Evolutionary conservation across 2,797 vertebrate species (phyloP).

Genomic region (Amblyraja radiata): DNA sequence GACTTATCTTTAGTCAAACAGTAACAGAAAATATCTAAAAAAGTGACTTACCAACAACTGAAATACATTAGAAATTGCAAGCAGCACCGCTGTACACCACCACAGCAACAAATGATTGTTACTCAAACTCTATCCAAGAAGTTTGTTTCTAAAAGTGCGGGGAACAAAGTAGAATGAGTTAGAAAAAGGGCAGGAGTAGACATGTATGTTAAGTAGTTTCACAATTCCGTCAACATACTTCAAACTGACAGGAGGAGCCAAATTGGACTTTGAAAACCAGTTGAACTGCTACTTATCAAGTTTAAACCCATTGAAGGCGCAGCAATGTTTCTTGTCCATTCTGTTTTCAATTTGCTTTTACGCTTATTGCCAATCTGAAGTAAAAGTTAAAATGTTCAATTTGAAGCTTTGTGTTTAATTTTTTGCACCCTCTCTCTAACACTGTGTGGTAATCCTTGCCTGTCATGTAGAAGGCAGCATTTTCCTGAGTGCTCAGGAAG

Average conservation of each 20-base stretch:
- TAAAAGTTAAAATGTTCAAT: background rate
- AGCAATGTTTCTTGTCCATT: background rate
- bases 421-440: background rate
- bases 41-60: slow-evolving; percentile 10
- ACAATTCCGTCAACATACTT: slow-evolving; percentile 26
- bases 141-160: slow-evolving; percentile 17
- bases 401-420: background rate
- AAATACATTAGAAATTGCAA: slow-evolving; percentile 12
- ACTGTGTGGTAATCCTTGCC: slow-evolving; percentile 13
- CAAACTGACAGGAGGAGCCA: background rate
- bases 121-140: background rate
- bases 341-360: background rate
- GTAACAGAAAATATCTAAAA: background rate
- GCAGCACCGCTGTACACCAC: background rate
- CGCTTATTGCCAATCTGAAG: background rate
- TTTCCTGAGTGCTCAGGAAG: slow-evolving; percentile 37
- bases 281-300: slow-evolving; percentile 28
- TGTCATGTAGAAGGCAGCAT: slow-evolving; percentile 18
- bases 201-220: slow-evolving; percentile 33
- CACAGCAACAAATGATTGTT: background rate
- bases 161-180: background rate
- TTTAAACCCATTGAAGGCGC: slow-evolving; percentile 28
- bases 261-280: slow-evolving; percentile 38
- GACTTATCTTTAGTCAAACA: background rate
- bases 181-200: slow-evolving; percentile 23